phyloP scores from a whole-genome alignment of 2,113 vertebrate species.

The Anas platyrhynchos region DNA sequence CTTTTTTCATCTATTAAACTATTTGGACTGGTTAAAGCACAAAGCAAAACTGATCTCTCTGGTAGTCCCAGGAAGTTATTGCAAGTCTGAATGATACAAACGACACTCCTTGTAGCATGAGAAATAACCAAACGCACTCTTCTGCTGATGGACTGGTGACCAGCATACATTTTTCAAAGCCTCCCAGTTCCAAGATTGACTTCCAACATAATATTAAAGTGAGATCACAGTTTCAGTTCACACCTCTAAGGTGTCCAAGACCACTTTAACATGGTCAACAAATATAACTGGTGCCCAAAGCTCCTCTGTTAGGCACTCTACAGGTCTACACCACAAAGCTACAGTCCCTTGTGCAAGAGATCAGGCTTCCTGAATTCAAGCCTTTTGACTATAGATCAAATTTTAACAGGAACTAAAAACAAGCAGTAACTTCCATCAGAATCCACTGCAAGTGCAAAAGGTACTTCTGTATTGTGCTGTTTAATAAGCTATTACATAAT shows the following conservation, averaged over 20 bases:
- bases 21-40: neutral
- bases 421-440: neutral
- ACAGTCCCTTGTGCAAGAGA: neutral
- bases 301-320: neutral
- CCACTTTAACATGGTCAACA: neutral
- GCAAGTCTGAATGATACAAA: neutral
- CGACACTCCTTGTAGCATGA: neutral
- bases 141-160: neutral
- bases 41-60: neutral
- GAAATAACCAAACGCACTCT: neutral
- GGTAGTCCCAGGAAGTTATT: neutral
- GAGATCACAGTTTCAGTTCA: neutral
- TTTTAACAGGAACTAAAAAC: neutral
- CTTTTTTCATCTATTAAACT: neutral
- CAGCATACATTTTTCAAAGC: neutral
- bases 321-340: neutral
- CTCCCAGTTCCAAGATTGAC: neutral
- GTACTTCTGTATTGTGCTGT: neutral
- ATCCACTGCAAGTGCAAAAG: neutral
- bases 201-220: neutral
- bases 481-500: neutral
- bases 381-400: neutral
- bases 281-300: neutral
- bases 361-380: neutral
- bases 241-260: neutral